phyloP scores from a whole-genome alignment of 2,113 vertebrate genomes.

The Xenopus laevis region DNA sequence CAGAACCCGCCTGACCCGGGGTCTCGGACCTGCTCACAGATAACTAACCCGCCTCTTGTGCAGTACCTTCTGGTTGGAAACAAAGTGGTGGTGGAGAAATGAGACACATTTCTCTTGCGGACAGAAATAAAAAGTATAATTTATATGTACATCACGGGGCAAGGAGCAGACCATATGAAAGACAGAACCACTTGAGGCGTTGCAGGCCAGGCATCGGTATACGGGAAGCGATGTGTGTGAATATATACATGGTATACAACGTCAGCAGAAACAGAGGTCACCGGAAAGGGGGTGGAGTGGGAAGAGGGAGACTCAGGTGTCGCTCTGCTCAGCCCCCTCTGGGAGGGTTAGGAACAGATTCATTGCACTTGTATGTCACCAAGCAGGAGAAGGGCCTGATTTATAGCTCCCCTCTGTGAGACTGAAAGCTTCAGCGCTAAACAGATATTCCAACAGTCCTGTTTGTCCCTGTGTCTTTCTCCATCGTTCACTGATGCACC shows the following conservation, averaged over 20 bases:
- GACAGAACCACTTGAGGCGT: conserved; percentile 31
- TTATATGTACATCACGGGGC: conserved; percentile 42
- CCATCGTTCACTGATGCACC: background rate
- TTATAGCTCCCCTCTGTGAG: background rate
- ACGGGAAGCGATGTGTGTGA: conserved; percentile 31
- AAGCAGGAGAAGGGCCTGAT: background rate
- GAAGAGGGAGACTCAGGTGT: background rate
- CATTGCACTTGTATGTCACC: background rate
- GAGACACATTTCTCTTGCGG: background rate
- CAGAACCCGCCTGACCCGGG: too few relatives aligned
- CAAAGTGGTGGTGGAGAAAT: background rate
- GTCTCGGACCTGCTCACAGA: too few relatives aligned
- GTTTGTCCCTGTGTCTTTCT: background rate
- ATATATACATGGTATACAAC: conserved; percentile 36
- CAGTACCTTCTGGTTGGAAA: too few relatives aligned
- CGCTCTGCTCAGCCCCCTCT: background rate
- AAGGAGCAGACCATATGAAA: conserved; percentile 30
- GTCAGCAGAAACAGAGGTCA: conserved; percentile 16
- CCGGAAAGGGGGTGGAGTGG: conserved; percentile 1
- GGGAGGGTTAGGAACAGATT: background rate
- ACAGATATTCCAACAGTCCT: background rate
- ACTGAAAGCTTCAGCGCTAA: background rate
- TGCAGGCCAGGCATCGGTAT: conserved; percentile 37
- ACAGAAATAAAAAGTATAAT: conserved; percentile 45
- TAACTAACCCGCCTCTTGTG: too few relatives aligned